Evolutionary conservation across 2,888 invertebrate genomes (phyloP).

Genomic region (Ophion ventricosus): DNA sequence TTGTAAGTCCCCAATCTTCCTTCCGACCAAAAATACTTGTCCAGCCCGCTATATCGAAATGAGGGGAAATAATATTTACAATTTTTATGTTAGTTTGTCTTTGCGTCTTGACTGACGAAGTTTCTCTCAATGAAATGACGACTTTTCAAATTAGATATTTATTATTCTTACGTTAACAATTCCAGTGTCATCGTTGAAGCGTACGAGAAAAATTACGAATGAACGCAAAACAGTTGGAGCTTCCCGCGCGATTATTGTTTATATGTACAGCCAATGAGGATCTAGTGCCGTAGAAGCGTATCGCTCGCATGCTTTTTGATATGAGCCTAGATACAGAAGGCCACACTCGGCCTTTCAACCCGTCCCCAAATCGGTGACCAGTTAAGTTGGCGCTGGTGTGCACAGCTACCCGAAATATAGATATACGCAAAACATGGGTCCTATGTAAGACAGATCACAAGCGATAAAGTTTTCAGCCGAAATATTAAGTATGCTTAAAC

Average conservation of each 20-base stretch:
- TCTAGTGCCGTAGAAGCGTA: too few species aligned
- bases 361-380: too few species aligned
- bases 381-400: too few species aligned
- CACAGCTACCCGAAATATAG: too few species aligned
- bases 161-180: constrained; percentile 45
- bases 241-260: constrained; percentile 18
- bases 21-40: constrained; percentile 75
- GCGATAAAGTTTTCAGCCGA: too few species aligned
- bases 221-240: background rate
- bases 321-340: too few species aligned
- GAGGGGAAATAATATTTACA: background rate
- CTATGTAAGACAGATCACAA: too few species aligned
- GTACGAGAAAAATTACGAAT: background rate
- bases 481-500: too few species aligned
- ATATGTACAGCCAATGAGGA: background rate
- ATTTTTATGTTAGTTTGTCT: constrained; percentile 40
- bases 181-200: constrained; percentile 33
- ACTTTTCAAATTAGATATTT: background rate
- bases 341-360: too few species aligned
- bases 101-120: background rate
- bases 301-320: too few species aligned
- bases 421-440: too few species aligned
- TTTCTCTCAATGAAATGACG: background rate
- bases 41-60: constrained; percentile 61
- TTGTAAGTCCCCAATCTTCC: constrained; percentile 88